These are phyloP conservation scores for Parelbella ahira DNA, from an alignment of 2,888 invertebrate species.

Conservation along the genomic window DNA sequence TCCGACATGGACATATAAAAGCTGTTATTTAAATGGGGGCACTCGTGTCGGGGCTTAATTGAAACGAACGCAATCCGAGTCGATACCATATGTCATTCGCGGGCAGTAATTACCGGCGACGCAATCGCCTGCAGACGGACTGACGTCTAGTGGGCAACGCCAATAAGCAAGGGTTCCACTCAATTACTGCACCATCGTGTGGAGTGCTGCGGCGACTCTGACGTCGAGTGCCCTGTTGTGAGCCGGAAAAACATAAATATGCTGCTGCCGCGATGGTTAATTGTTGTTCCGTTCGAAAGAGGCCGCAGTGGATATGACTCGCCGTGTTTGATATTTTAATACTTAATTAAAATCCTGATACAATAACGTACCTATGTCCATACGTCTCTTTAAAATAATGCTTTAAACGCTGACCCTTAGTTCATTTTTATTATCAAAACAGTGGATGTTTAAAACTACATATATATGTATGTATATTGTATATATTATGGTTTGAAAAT, in stretches of 20 bases:
- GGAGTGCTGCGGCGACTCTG: conserved; percentile 12
- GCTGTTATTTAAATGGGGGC: conserved; percentile 7
- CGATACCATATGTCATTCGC: conserved; percentile 34
- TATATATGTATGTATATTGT: no score
- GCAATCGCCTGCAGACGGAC: conserved; percentile 45
- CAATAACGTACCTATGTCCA: no score
- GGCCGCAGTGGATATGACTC: no score
- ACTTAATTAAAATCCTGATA: no score
- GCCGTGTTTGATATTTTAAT: no score
- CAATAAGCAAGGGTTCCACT: conserved; percentile 35
- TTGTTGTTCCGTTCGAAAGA: no score
- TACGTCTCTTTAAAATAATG: no score
- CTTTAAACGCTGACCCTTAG: no score
- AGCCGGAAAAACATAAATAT: neutral
- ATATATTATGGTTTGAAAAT: no score
- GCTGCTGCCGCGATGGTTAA: no score
- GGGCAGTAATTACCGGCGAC: conserved; percentile 59
- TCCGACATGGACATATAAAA: conserved; percentile 15
- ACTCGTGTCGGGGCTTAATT: conserved; percentile 8
- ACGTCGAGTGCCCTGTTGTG: conserved; percentile 15
- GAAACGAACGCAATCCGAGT: conserved; percentile 47
- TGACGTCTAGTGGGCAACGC: conserved; percentile 59
- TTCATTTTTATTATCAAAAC: no score
- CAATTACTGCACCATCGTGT: conserved; percentile 34
- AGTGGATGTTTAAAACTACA: no score